Base-by-base conservation (phyloP, 2,113 vertebrate genomes). In the Andinoacara biseriatus region DNA sequence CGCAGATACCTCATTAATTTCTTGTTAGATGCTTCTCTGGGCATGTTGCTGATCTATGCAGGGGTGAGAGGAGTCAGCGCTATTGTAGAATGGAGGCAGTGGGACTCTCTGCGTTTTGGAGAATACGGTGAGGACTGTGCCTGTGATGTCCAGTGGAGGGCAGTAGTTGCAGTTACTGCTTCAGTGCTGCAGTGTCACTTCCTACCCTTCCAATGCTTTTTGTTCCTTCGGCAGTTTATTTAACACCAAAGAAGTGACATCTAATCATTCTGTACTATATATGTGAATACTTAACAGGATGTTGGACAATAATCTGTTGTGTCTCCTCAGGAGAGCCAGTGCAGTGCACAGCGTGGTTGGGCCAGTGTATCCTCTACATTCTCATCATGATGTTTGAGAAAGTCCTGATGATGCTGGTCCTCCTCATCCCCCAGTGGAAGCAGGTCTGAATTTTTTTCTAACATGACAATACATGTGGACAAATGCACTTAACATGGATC, bases 311-410 rank as follows among this genome's bases (percentile, higher is more conserved):
- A 6, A 29, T 46, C 31, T 62, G 7, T 82, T 76, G 10, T 24
- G 1, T 84, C 7, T 65, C 22, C 22, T 46, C 84, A 99, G 98
- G 98, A 84, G 98, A 99, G 85, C 98, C 98, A 14, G 87, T 98
- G 83, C 97, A 98, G 90, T 99, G 98, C 80, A 94, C 95, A 74
- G 98, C 98, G 33, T 99, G 98, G 98, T 92, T 96, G 33, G 98
- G 98, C 22, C 98, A 99, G 8, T 99, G 98, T 79, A 96, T 96
- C 40, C 97, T 99, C 76, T 99, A 99, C 94, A 98, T 99, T 86
- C 90, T 99, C 92, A 99, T 99, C 89, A 97, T 99, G 97, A 96
- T 96, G 89, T 98, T 99, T 94, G 98, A 99, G 95, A 99, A 99
- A 93, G 95, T 97, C 15, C 91, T 99, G 26, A 98, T 99, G 95